phyloP scores from a whole-genome alignment of 2,888 invertebrate genomes.

The Thereva unica region DNA sequence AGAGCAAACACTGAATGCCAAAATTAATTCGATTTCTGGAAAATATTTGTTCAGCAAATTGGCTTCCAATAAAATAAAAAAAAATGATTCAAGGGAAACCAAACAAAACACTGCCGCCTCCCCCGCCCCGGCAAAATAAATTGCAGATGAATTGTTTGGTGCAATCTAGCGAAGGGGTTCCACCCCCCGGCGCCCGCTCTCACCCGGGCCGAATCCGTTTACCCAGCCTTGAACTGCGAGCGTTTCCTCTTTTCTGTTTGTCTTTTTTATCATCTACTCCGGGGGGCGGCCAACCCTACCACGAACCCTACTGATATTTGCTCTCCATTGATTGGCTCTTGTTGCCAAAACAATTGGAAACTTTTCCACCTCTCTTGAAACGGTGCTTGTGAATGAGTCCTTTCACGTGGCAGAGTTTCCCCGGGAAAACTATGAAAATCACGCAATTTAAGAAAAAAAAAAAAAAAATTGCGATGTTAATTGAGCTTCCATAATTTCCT shows the following conservation, averaged over 20 bases:
- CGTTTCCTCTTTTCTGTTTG: constrained; percentile 8
- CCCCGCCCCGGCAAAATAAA: background rate
- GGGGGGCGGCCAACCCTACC: background rate
- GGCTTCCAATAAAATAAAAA: constrained; percentile 14
- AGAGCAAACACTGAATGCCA: constrained; percentile 14
- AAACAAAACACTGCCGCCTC: background rate
- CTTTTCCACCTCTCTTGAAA: background rate
- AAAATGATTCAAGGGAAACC: constrained; percentile 6
- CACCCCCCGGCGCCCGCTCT: too few species aligned
- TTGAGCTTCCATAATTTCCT: too few species aligned
- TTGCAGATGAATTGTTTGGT: constrained; percentile 5
- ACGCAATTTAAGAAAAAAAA: too few species aligned
- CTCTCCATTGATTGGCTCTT: constrained; percentile 13
- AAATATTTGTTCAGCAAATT: constrained; percentile 27
- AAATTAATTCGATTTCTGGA: constrained; percentile 27
- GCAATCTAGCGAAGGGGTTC: too few species aligned
- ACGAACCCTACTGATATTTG: constrained; percentile 2
- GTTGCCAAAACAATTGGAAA: constrained; percentile 8
- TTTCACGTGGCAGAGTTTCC: too few species aligned
- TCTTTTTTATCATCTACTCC: constrained; percentile 3
- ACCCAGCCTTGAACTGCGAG: too few species aligned
- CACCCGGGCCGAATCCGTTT: too few species aligned
- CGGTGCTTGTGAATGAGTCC: too few species aligned
- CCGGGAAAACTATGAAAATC: too few species aligned
- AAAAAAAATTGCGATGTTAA: too few species aligned